Base-by-base conservation (phyloP, 2,113 vertebrate genomes). In the Phaethon lepturus region DNA sequence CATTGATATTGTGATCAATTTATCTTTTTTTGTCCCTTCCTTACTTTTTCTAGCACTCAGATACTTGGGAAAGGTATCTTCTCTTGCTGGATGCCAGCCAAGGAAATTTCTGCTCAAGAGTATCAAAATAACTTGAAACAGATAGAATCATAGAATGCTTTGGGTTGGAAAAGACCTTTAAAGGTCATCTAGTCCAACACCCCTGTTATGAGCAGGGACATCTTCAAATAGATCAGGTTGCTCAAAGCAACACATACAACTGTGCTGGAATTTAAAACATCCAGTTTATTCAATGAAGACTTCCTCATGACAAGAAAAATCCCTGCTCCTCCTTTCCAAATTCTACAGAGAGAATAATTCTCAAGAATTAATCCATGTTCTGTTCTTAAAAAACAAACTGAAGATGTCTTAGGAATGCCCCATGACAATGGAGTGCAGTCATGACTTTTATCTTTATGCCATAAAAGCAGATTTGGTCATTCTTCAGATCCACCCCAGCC, bases 81-180 rank as follows among this genome's bases (percentile, higher is more conserved):
- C 59, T 38, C 9, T 28, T 74, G 49, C 7, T 62, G 67, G 35
- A 91, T 73, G 50, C 24, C 76, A 86, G 63, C 26, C 72, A 80
- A 79, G 35, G 63, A 76, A 86, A 93, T 69, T 88, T 79, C 35
- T 80, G 58, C n/a, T 91, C 49, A 94, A 80, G 79, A 95, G 16
- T 25, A 89, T 91, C 58, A 88, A 13, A 79, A 42, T 72, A 67
- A 82, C 69, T 45, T 91, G 47, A 88, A 92, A 82, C 28, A 69
- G 38, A 38, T 13, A 52, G 50, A 52, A 52, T 25, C 58, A 59
- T 6, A n/a, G 58, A 59, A n/a, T 28, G 26, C 9, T 45, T 45
- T 45, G 45, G 13, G 45, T 45, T 45, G 14, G 6, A 45, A 45
- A 17, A 17, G 16, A 45, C 31, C 29, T 33, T 58, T 31, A 18